phyloP scores from a whole-genome alignment of 1,140 invertebrate species.

The Drepana arcuata region DNA sequence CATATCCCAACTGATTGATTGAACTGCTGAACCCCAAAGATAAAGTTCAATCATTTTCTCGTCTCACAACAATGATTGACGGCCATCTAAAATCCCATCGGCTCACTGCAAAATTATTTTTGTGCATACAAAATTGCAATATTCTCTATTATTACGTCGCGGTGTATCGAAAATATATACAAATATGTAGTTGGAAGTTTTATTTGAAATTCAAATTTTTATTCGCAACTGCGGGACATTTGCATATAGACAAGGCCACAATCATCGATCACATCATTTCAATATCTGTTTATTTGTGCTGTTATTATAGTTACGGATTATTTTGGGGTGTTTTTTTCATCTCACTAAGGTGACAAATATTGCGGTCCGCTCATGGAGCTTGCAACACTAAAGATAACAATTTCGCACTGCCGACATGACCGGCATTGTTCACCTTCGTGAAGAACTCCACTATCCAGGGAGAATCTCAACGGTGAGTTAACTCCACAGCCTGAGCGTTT shows the following conservation, averaged over 20 bases:
- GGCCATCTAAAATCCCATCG: slow-evolving; percentile 38
- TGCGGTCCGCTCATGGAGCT: no score
- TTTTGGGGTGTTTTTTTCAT: slow-evolving; percentile 3
- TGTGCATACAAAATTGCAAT: slow-evolving; percentile 36
- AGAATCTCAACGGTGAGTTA: no score
- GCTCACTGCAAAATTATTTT: slow-evolving; percentile 20
- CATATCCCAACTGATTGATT: no score
- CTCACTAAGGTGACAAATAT: not conserved
- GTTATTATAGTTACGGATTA: slow-evolving; percentile 12
- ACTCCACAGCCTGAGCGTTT: no score
- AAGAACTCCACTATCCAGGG: no score
- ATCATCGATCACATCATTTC: slow-evolving; percentile 46
- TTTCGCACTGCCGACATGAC: no score
- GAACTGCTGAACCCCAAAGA: no score
- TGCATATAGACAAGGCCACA: slow-evolving; percentile 53
- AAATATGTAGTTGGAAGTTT: slow-evolving; percentile 29
- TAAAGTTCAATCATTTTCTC: no score
- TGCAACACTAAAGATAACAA: no score
- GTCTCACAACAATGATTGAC: slow-evolving; percentile 22
- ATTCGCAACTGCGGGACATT: slow-evolving; percentile 32
- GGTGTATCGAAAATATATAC: slow-evolving; percentile 33
- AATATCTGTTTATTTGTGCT: slow-evolving; percentile 26
- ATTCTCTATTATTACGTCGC: slow-evolving; percentile 37
- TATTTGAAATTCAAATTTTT: slow-evolving; percentile 57
- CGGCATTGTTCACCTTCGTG: no score